Conservation (phyloP, 1,140 invertebrate species). For the Melipona quadrifasciata region DNA sequence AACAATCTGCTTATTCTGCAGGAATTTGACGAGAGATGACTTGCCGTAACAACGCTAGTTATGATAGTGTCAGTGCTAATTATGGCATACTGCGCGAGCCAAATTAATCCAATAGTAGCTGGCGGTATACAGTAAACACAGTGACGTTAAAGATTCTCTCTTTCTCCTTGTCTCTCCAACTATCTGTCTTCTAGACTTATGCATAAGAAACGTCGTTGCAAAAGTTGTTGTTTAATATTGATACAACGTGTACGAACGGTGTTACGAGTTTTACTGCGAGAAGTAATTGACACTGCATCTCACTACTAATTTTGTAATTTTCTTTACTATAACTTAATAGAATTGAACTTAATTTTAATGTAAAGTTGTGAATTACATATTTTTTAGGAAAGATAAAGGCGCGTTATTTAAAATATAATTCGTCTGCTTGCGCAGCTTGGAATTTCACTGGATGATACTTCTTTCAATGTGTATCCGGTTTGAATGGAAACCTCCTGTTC, state of each 20-base stretch:
- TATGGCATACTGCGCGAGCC: slow-evolving; percentile 25
- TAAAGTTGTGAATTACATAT: not conserved
- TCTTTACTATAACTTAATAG: too few relatives aligned
- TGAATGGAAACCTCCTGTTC: not conserved
- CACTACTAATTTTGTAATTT: too few relatives aligned
- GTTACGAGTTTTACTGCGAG: too few relatives aligned
- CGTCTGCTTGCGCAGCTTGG: not conserved
- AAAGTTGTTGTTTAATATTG: not conserved
- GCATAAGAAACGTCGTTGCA: too few relatives aligned
- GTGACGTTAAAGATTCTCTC: not conserved
- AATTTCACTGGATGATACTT: not conserved
- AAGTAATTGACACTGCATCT: not conserved
- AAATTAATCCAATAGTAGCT: slow-evolving; percentile 35
- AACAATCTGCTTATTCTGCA: slow-evolving; percentile 24
- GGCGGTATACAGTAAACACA: slow-evolving; percentile 6
- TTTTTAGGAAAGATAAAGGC: not conserved
- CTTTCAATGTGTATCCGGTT: not conserved
- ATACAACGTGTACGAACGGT: too few relatives aligned
- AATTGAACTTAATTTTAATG: not conserved
- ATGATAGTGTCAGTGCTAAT: slow-evolving; percentile 43
- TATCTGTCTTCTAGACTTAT: not conserved
- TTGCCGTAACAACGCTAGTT: slow-evolving; percentile 23
- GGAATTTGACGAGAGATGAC: slow-evolving; percentile 28
- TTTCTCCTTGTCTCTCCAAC: not conserved
- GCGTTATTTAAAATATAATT: not conserved